Evolutionary conservation across 2,888 invertebrate species (phyloP).

Genomic region (Plagodis pulveraria): DNA sequence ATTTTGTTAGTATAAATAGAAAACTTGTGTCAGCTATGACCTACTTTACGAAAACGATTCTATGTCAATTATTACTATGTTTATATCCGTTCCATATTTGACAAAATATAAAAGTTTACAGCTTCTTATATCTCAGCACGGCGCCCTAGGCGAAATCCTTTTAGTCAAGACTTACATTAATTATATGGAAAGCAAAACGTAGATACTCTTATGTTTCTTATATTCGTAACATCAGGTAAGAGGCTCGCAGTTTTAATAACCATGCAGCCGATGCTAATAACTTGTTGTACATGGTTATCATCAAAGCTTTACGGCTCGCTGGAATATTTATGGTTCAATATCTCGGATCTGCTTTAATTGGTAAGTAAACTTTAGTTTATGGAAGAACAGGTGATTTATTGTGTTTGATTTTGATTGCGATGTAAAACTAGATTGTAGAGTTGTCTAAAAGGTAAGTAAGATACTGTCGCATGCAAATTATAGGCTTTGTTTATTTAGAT

Average conservation of each 20-base stretch:
- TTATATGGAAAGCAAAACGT: conserved; percentile 2
- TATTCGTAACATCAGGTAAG: conserved; percentile 14
- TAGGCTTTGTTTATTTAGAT: too few relatives aligned
- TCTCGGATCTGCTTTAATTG: conserved; percentile 46
- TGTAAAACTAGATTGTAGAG: conserved; percentile 12
- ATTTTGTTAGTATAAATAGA: too few relatives aligned
- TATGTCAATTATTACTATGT: too few relatives aligned
- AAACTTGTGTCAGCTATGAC: too few relatives aligned
- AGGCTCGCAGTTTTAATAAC: conserved; percentile 29
- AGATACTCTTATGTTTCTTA: conserved; percentile 5
- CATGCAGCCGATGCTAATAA: conserved; percentile 32
- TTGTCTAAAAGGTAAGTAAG: neutral
- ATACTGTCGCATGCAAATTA: neutral
- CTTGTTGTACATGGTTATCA: conserved; percentile 48
- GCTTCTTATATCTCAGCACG: conserved; percentile 2
- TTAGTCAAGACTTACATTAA: neutral
- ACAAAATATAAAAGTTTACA: neutral
- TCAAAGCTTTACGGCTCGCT: conserved; percentile 40
- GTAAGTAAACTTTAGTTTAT: conserved; percentile 25
- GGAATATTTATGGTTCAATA: conserved; percentile 49
- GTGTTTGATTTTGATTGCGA: conserved; percentile 20
- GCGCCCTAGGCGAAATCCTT: neutral
- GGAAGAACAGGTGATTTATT: conserved; percentile 19
- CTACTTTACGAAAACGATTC: neutral
- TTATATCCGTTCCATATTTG: neutral